These are phyloP conservation scores for Nymphalis c-album DNA, from an alignment of 2,888 invertebrate species.

Conservation along the genomic window DNA sequence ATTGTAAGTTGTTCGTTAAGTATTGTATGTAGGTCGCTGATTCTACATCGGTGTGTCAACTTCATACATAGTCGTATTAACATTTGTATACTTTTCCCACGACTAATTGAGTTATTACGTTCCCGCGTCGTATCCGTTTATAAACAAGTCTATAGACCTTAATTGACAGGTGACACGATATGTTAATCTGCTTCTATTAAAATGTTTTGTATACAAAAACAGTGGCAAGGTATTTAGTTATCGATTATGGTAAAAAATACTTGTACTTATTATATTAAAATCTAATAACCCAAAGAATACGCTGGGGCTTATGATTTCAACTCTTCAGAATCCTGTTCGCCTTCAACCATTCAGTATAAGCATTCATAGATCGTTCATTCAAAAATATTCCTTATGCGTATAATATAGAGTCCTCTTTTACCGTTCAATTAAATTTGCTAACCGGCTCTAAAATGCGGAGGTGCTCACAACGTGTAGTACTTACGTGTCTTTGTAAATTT, in stretches of 20 bases:
- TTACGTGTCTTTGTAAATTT: slow-evolving; percentile 72
- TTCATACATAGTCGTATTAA: slow-evolving; percentile 29
- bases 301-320: slow-evolving; percentile 49
- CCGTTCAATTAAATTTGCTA: slow-evolving; percentile 57
- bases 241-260: neutral
- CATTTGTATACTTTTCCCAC: slow-evolving; percentile 42
- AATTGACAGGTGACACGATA: slow-evolving; percentile 30
- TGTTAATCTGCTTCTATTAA: slow-evolving; percentile 18
- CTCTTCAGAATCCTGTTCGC: slow-evolving; percentile 71
- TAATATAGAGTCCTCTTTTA: slow-evolving; percentile 50
- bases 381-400: slow-evolving; percentile 57
- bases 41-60: slow-evolving; percentile 35
- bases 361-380: slow-evolving; percentile 46
- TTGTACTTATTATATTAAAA: slow-evolving; percentile 23
- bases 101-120: slow-evolving; percentile 37
- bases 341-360: slow-evolving; percentile 65
- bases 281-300: slow-evolving; percentile 36
- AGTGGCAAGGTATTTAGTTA: slow-evolving; percentile 3
- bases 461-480: slow-evolving; percentile 57
- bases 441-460: slow-evolving; percentile 72
- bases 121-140: slow-evolving; percentile 14
- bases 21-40: slow-evolving; percentile 34
- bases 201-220: slow-evolving; percentile 15
- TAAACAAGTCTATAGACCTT: slow-evolving; percentile 22
- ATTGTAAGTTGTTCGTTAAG: slow-evolving; percentile 5